Conservation (phyloP, 2,888 invertebrate genomes). For the Platycheirus rosarum region DNA sequence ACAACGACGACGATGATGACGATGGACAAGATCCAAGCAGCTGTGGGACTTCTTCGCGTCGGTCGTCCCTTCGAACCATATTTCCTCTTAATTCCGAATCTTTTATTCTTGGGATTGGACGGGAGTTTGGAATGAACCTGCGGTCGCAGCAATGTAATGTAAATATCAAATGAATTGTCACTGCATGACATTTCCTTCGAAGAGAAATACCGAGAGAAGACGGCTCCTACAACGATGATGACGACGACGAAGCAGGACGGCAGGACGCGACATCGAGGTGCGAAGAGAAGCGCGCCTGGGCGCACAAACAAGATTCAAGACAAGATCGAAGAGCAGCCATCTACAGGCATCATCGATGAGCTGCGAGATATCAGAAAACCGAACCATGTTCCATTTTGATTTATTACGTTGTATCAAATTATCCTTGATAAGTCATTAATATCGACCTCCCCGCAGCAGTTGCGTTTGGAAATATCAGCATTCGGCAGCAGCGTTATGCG, state of each 20-base stretch:
- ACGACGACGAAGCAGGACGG: background rate
- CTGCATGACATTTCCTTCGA: constrained; percentile 70
- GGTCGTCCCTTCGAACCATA: constrained; percentile 34
- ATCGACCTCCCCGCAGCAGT: constrained; percentile 78
- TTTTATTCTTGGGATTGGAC: constrained; percentile 50
- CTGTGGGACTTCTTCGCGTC: constrained; percentile 67
- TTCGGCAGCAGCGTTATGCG: constrained; percentile 23
- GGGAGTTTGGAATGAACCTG: constrained; percentile 63
- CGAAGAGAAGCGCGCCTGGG: constrained; percentile 71
- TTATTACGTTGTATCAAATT: constrained; percentile 82
- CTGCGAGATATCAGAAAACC: constrained; percentile 71
- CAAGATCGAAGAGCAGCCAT: constrained; percentile 70
- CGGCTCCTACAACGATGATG: constrained; percentile 27
- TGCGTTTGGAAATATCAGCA: constrained; percentile 29
- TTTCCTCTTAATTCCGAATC: constrained; percentile 68
- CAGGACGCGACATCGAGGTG: constrained; percentile 53
- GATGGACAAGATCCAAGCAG: constrained; percentile 49
- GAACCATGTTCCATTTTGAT: constrained; percentile 78
- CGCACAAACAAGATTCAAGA: constrained; percentile 72
- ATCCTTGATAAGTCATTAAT: constrained; percentile 83
- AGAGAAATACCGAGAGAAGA: constrained; percentile 21
- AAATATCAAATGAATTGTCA: constrained; percentile 74
- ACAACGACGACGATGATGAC: background rate
- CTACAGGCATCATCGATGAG: constrained; percentile 68
- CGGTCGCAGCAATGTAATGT: constrained; percentile 69